Percentiles rank a stretch among this genome's conserved stretches.
Conservation (phyloP, 1,140 invertebrate genomes). For the Drosophila insularis region DNA sequence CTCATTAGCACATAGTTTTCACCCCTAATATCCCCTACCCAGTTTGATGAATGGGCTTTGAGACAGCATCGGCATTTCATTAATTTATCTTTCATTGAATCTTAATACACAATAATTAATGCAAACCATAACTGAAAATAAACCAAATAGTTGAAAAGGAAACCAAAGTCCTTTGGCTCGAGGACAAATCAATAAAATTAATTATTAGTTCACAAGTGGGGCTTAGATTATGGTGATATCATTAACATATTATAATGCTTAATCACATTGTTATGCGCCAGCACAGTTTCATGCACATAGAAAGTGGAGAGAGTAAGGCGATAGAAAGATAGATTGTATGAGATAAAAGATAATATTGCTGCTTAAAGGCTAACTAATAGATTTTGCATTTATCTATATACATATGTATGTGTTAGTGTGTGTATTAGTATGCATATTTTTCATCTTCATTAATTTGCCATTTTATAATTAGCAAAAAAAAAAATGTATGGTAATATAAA, state of each 20-base stretch:
- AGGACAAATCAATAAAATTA: constrained; percentile 60
- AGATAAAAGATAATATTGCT: neutral
- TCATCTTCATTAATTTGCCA: constrained; percentile 32
- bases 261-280: constrained; percentile 16
- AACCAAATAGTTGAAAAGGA: constrained; percentile 21
- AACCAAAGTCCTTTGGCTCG: constrained; percentile 18
- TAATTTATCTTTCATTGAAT: constrained; percentile 9
- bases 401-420: too few relatives aligned
- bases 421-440: neutral
- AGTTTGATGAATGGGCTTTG: neutral
- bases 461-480: constrained; percentile 66
- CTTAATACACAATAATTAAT: constrained; percentile 22
- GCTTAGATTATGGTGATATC: constrained; percentile 34
- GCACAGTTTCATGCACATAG: neutral
- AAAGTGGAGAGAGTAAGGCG: neutral
- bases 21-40: neutral
- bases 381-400: too few relatives aligned
- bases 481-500: too few relatives aligned
- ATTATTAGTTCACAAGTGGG: constrained; percentile 59
- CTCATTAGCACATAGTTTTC: constrained; percentile 56
- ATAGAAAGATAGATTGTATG: neutral
- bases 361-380: neutral
- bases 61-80: neutral
- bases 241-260: constrained; percentile 58
- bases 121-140: constrained; percentile 25